phyloP scores from a whole-genome alignment of 1,140 invertebrate genomes.

The Ectropis grisescens region DNA sequence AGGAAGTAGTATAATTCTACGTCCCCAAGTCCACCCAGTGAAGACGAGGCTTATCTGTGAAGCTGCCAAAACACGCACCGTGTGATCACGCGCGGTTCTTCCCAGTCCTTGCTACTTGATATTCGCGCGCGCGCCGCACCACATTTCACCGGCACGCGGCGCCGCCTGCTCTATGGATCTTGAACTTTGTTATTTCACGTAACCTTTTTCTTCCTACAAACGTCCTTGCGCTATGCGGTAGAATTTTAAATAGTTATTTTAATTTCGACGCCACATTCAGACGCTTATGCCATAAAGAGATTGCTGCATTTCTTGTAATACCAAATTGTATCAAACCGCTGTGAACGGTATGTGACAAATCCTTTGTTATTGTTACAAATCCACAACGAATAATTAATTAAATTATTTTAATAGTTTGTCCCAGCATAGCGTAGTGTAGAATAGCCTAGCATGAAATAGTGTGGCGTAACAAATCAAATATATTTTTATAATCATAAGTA shows the following conservation, averaged over 20 bases:
- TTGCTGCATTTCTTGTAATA: not conserved
- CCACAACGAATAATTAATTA: not conserved
- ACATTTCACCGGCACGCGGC: slow-evolving; percentile 28
- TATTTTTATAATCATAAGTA: too few relatives aligned
- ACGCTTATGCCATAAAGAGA: too few relatives aligned
- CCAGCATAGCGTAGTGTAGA: not conserved
- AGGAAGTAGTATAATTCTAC: too few relatives aligned
- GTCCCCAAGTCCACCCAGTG: slow-evolving; percentile 25
- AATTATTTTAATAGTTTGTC: not conserved
- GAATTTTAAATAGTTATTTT: slow-evolving; percentile 8
- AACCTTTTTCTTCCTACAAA: slow-evolving; percentile 18
- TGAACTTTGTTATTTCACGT: slow-evolving; percentile 38
- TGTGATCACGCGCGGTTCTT: not conserved
- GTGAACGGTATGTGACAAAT: not conserved
- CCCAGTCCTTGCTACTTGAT: slow-evolving; percentile 25
- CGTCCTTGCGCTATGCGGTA: slow-evolving; percentile 9
- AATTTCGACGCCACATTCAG: not conserved
- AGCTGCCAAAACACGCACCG: too few relatives aligned
- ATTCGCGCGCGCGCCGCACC: slow-evolving; percentile 26
- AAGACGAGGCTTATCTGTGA: too few relatives aligned
- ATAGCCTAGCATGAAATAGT: too few relatives aligned
- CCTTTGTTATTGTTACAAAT: too few relatives aligned
- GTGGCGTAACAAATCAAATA: too few relatives aligned
- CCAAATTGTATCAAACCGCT: not conserved
- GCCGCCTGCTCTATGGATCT: slow-evolving; percentile 29